These are phyloP conservation scores for Chiroxiphia lanceolata DNA, from an alignment of 2,797 vertebrate species.

Conservation along the genomic window DNA sequence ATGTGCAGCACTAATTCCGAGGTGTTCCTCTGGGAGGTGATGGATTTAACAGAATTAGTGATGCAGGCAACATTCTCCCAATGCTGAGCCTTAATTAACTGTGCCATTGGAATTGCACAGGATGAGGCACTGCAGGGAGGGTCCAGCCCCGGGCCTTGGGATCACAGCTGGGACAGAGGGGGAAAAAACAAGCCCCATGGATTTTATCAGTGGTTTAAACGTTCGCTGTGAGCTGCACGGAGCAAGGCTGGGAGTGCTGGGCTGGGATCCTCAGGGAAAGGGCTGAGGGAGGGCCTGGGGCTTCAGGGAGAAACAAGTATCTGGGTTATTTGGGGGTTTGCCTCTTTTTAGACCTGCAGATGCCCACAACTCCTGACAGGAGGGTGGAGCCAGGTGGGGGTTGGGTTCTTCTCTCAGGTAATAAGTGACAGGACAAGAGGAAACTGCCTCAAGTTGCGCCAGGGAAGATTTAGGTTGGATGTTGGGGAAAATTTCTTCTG, in stretches of 20 bases:
- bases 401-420: not conserved
- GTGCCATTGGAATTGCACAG: not conserved
- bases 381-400: not conserved
- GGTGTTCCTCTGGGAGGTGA: not conserved
- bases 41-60: not conserved
- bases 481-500: not conserved
- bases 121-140: not conserved
- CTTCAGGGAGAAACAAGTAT: not conserved
- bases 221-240: not conserved
- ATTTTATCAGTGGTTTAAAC: not conserved
- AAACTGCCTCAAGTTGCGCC: not conserved
- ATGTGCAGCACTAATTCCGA: not conserved
- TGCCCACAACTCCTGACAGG: fast-evolving
- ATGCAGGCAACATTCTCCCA: not conserved
- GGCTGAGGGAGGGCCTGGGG: not conserved
- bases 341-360: not conserved
- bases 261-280: not conserved
- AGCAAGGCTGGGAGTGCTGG: not conserved
- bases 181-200: not conserved
- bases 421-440: not conserved
- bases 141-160: not conserved
- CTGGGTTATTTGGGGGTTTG: not conserved
- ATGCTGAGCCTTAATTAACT: not conserved
- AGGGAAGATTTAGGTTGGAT: not conserved
- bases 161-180: not conserved